phyloP scores from a whole-genome alignment of 2,888 invertebrate species.

The Atrina japonica region DNA sequence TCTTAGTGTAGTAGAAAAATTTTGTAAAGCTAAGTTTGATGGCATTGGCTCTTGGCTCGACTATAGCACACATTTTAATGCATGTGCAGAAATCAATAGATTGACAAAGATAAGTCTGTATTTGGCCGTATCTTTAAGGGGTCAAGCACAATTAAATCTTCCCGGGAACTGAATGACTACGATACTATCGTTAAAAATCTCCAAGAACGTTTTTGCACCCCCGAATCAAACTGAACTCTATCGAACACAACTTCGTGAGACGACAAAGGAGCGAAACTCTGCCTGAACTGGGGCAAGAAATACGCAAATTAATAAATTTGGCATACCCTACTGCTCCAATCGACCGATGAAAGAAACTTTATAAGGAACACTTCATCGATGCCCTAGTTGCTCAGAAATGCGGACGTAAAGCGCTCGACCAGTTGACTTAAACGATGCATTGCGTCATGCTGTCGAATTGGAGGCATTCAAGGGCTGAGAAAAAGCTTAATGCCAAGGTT shows the following conservation, averaged over 20 bases:
- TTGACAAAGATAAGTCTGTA: constrained; percentile 1
- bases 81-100: constrained; percentile 1
- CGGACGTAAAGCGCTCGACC: background rate
- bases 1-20: too few relatives aligned
- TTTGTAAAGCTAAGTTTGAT: constrained; percentile 3
- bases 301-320: background rate
- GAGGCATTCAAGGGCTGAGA: constrained; percentile 1
- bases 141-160: background rate
- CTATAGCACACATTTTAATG: constrained; percentile 6
- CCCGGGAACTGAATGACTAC: background rate
- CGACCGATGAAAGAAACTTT: background rate
- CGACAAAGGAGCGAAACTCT: constrained; percentile 4
- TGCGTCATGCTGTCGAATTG: background rate
- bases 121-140: constrained; percentile 11
- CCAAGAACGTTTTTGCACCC: constrained; percentile 9
- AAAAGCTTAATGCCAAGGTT: background rate
- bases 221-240: constrained; percentile 19
- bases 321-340: background rate
- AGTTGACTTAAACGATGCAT: background rate
- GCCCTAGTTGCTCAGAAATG: constrained; percentile 4
- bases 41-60: constrained; percentile 6
- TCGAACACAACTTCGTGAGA: constrained; percentile 1
- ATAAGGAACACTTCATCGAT: constrained; percentile 16
- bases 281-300: constrained; percentile 11
- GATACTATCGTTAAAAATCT: background rate